Percentiles rank a stretch among this genome's conserved stretches.
phyloP scores from a whole-genome alignment of 64 coral and sea anemone genomes.

The Montipora capricornis region DNA sequence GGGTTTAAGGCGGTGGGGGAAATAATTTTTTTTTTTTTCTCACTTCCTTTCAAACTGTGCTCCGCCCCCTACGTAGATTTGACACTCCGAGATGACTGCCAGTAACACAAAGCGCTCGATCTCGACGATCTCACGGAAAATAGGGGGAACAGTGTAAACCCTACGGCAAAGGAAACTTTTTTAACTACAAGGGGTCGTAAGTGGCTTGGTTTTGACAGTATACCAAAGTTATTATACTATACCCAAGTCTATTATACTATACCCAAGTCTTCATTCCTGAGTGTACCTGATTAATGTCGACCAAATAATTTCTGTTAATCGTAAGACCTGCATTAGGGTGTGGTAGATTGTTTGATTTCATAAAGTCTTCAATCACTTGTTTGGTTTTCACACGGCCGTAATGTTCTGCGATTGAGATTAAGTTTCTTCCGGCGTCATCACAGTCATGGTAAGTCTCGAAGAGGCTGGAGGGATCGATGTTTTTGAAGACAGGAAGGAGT shows the following conservation, averaged over 20 bases:
- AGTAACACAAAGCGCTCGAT: too few species aligned
- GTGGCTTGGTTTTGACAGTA: neutral
- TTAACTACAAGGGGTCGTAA: too few species aligned
- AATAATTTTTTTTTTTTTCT: too few species aligned
- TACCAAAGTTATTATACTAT: neutral
- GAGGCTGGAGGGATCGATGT: neutral
- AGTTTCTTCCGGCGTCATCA: neutral
- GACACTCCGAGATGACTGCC: too few species aligned
- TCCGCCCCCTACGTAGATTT: too few species aligned
- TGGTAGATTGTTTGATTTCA: constrained; percentile 6
- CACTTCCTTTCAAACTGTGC: too few species aligned
- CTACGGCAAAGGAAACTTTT: too few species aligned
- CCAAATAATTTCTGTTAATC: neutral
- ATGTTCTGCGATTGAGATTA: constrained; percentile 1
- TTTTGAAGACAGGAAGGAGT: neutral
- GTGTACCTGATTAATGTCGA: neutral
- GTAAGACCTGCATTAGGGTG: neutral
- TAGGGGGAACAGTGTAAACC: too few species aligned
- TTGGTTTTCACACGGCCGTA: neutral
- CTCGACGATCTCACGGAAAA: too few species aligned
- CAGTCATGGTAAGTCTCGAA: neutral
- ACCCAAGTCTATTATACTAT: neutral
- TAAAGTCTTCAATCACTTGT: neutral
- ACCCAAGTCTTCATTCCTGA: neutral
- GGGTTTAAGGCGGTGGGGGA: too few species aligned